Conservation (phyloP, 1,140 invertebrate species). For the Drosophila mayri region DNA sequence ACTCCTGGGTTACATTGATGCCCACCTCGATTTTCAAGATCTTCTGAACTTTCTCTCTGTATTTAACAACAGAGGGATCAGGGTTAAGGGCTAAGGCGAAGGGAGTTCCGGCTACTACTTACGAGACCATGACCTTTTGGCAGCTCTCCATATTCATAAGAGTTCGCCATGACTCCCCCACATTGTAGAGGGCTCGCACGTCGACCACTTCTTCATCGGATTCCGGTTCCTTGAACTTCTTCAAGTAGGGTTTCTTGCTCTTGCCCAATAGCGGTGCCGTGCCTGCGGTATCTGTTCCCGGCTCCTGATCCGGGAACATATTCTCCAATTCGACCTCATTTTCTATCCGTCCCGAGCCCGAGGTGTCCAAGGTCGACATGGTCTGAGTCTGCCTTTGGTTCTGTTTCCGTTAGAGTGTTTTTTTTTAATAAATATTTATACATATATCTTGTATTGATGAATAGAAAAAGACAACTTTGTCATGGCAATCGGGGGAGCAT, state of each 20-base stretch:
- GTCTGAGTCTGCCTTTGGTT: background rate
- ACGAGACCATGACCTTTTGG: conserved; percentile 76
- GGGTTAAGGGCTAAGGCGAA: too few species aligned
- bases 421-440: background rate
- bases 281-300: background rate
- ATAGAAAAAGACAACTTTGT: conserved; percentile 22
- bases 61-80: background rate
- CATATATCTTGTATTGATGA: conserved; percentile 21
- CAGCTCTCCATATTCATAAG: conserved; percentile 62
- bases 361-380: conserved; percentile 1
- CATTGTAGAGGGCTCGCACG: conserved; percentile 51
- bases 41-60: conserved; percentile 76
- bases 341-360: background rate
- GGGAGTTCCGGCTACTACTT: conserved; percentile 7
- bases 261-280: background rate
- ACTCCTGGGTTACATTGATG: conserved; percentile 88
- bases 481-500: conserved; percentile 68
- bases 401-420: conserved; percentile 2
- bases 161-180: conserved; percentile 70
- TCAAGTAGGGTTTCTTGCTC: conserved; percentile 48
- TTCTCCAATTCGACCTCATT: background rate
- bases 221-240: conserved; percentile 58
- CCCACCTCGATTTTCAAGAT: conserved; percentile 86
- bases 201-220: conserved; percentile 66
- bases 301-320: background rate